These are phyloP conservation scores for Artibeus lituratus DNA, from an alignment of 2,797 vertebrate genomes.

Conservation along the genomic window DNA sequence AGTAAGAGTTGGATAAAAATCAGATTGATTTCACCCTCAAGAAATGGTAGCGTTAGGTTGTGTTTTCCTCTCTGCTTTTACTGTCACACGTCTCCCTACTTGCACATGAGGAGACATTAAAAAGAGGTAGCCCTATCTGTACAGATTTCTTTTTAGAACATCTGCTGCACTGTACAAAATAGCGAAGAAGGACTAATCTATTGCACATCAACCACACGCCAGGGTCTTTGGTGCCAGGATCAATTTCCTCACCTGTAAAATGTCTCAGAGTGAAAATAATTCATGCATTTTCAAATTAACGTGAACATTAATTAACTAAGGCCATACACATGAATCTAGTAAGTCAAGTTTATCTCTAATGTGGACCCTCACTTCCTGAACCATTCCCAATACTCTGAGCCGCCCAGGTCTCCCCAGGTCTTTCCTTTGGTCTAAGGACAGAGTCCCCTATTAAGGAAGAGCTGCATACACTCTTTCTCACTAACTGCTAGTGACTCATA, in stretches of 20 bases:
- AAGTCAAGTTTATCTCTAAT: neutral
- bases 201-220: neutral
- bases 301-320: neutral
- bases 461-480: neutral
- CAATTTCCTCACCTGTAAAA: neutral
- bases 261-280: neutral
- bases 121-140: neutral
- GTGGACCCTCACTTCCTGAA: neutral
- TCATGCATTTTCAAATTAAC: neutral
- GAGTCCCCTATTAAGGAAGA: neutral
- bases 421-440: neutral
- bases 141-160: neutral
- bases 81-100: neutral
- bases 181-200: neutral
- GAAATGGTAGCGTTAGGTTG: neutral
- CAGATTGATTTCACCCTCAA: neutral
- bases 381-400: neutral
- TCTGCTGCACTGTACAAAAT: neutral
- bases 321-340: neutral
- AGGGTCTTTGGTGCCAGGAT: neutral
- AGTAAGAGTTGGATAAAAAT: neutral
- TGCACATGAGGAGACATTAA: neutral
- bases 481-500: neutral
- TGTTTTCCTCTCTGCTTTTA: constrained; percentile 1
- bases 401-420: neutral